Evolutionary conservation across 2,113 vertebrate species (phyloP).

Genomic region (Uria lomvia): DNA sequence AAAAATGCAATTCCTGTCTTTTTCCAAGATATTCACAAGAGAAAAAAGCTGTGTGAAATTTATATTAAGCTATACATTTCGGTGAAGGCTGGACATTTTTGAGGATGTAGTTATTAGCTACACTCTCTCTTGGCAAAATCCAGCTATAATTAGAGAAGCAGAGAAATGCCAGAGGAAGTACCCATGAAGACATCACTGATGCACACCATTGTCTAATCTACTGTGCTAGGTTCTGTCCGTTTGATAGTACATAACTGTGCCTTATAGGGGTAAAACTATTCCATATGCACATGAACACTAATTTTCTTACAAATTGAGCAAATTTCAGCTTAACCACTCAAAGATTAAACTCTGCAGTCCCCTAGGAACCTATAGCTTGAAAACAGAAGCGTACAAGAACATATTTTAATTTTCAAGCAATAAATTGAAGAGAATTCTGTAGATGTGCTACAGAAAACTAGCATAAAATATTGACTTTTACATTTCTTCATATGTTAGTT

Average conservation of each 20-base stretch:
- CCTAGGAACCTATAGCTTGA: constrained; percentile 41
- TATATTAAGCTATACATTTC: not conserved
- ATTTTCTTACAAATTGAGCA: constrained; percentile 45
- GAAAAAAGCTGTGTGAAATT: not conserved
- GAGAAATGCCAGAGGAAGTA: not conserved
- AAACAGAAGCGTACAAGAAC: constrained; percentile 44
- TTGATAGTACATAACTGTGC: not conserved
- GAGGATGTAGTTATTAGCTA: constrained; percentile 30
- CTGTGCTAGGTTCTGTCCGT: not conserved
- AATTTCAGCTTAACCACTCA: constrained; percentile 34
- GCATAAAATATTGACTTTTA: constrained; percentile 54
- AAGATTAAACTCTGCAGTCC: constrained; percentile 50
- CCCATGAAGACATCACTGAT: not conserved
- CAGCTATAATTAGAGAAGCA: constrained; percentile 11
- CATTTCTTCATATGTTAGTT: constrained; percentile 50
- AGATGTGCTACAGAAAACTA: constrained; percentile 47
- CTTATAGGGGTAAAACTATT: not conserved
- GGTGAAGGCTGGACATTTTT: constrained; percentile 36
- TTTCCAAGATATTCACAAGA: not conserved
- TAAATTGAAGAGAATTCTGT: constrained; percentile 58
- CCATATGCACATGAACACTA: not conserved
- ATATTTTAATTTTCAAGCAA: constrained; percentile 53
- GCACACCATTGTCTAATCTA: not conserved
- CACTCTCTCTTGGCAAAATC: not conserved
- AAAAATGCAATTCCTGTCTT: not conserved